Base-by-base conservation (phyloP, 2,888 invertebrate genomes). In the Dusona sp. region DNA sequence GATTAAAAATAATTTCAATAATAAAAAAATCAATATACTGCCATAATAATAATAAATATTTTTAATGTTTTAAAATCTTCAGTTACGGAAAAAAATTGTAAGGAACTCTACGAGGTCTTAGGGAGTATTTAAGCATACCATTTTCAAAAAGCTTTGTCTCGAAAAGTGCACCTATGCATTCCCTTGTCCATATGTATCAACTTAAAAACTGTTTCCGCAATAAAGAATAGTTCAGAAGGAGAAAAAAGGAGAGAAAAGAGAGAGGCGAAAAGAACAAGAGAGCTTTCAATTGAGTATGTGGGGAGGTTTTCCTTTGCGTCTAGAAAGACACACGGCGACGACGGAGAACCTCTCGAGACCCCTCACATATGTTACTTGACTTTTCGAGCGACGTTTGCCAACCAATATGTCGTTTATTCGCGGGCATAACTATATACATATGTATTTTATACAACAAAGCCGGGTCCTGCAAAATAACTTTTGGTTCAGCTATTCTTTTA, bases 401-500 rank as follows among this genome's bases (percentile, higher is more conserved):
- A 61, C 45, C 65, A 67, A 67, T 48, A 51, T 67, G 77, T 65
- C 38, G 22, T 65, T 65, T 48, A 25, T 48, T 65, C 51, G 11
- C 25, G 16, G 9, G n/a, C n/a, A 38, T 73, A 54, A 25, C 38
- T 38, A 4, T 75, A 38, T 36, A 77, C 29, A 67, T 11, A 77
- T 19, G 22, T 51, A 45, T 77, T 48, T 77, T 36, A 73, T 22
- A 54, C 19, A 73, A 75, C 42, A 36, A 68, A 54, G 51, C 36
- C 67, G 33, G 22, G 61, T 57, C 48, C 29, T 36, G 72, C 42
- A 65, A 45, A 79, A 79, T 79, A 84, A 79, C 79, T 51, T 72
- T 83, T 84, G 79, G 70, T 84, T 75, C 74, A 68, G 74, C 84
- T 64, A 84, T 79, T 79, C 79, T 74, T 75, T 74, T 25, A 36